Percentiles rank a stretch among this genome's conserved stretches.
Conservation (phyloP, 2,888 invertebrate genomes). For the Drosophila macrospina region DNA sequence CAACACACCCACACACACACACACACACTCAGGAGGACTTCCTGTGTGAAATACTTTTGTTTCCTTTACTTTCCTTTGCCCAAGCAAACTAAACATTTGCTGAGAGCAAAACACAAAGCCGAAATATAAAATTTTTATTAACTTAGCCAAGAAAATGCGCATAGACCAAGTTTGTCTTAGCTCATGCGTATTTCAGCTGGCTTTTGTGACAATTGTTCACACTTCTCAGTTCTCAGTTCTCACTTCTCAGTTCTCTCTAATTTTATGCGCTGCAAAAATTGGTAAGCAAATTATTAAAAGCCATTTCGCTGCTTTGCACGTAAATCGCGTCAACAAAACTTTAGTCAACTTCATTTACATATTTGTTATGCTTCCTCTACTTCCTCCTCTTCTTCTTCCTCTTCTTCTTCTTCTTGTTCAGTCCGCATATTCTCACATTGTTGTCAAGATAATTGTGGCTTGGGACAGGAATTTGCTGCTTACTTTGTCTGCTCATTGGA, state of each 20-base stretch:
- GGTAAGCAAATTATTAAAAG: slow-evolving; percentile 34
- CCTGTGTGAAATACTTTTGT: slow-evolving; percentile 6
- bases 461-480: not conserved
- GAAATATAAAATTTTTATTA: slow-evolving; percentile 7
- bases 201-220: slow-evolving; percentile 27
- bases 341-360: slow-evolving; percentile 51
- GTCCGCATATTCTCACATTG: not conserved
- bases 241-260: no score
- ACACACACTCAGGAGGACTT: not conserved
- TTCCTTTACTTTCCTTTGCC: slow-evolving; percentile 5
- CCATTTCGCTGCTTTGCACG: slow-evolving; percentile 45
- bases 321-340: slow-evolving; percentile 47
- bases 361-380: no score
- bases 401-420: no score
- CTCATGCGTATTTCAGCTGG: not conserved
- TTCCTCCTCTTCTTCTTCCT: no score
- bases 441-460: not conserved
- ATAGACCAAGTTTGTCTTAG: not conserved
- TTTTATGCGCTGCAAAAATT: slow-evolving; percentile 26
- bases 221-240: no score
- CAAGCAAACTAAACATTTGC: slow-evolving; percentile 8
- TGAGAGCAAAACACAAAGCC: not conserved
- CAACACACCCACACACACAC: slow-evolving; percentile 7
- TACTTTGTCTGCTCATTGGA: not conserved
- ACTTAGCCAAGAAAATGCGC: slow-evolving; percentile 4